These are phyloP conservation scores for Abramis brama DNA, from an alignment of 2,113 vertebrate species.

Conservation along the genomic window DNA sequence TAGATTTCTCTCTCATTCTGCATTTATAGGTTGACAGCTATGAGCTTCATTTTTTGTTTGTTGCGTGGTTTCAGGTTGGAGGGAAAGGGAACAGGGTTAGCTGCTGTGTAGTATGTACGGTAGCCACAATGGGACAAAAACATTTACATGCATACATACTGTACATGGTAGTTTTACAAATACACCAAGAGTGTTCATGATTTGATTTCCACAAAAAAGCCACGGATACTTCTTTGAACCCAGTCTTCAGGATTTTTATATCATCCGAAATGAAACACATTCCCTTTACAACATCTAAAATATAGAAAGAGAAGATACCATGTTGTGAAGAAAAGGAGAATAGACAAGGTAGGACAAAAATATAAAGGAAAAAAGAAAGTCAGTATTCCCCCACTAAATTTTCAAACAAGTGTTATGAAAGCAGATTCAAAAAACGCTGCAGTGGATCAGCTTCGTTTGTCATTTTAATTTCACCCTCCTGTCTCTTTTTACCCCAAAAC, in stretches of 20 bases:
- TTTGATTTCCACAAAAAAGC: slow-evolving; percentile 93
- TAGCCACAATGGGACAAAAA: slow-evolving; percentile 95
- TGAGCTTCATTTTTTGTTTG: slow-evolving; percentile 81
- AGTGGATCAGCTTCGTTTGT: slow-evolving; percentile 89
- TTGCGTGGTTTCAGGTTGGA: slow-evolving; percentile 67
- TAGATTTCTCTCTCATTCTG: slow-evolving; percentile 99
- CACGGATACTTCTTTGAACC: slow-evolving; percentile 86
- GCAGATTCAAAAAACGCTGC: slow-evolving; percentile 86
- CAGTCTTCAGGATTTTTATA: slow-evolving; percentile 80
- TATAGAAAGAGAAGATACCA: slow-evolving; percentile 97
- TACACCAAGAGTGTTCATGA: slow-evolving; percentile 98
- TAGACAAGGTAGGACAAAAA: slow-evolving; percentile 69
- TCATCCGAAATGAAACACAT: slow-evolving; percentile 85
- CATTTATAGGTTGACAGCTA: slow-evolving; percentile 92
- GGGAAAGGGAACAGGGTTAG: slow-evolving; percentile 38
- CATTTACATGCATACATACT: slow-evolving; percentile 99
- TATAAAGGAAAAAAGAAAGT: slow-evolving; percentile 71
- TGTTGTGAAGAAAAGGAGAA: slow-evolving; percentile 90
- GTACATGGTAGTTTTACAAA: slow-evolving; percentile 97
- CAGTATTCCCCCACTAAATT: slow-evolving; percentile 84
- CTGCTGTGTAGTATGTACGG: slow-evolving; percentile 72
- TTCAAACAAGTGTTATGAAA: slow-evolving; percentile 87
- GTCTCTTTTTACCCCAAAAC: slow-evolving; percentile 70
- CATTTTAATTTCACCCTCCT: slow-evolving; percentile 74
- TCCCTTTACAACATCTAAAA: slow-evolving; percentile 98